Evolutionary conservation across 1,140 invertebrate species (phyloP).

Genomic region (Agraylea sexmaculata): DNA sequence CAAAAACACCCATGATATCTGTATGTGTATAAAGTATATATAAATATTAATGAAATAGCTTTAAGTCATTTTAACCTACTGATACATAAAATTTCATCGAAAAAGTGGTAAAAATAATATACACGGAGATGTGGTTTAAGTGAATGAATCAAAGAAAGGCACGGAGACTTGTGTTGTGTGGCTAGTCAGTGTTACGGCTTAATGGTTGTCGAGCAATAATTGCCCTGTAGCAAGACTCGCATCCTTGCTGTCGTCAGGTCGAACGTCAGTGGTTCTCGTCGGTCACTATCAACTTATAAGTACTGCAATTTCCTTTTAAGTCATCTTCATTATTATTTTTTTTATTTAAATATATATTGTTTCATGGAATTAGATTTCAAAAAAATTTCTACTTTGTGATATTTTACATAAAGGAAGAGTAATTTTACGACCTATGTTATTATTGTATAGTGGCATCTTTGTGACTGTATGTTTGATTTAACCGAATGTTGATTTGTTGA

Average conservation of each 20-base stretch:
- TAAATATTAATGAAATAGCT: constrained; percentile 21
- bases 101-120: constrained; percentile 12
- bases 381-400: constrained; percentile 20
- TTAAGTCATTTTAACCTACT: constrained; percentile 23
- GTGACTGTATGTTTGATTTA: constrained; percentile 18
- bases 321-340: constrained; percentile 13
- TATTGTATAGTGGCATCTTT: constrained; percentile 17
- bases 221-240: too few relatives aligned
- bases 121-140: constrained; percentile 2
- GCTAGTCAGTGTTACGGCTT: constrained; percentile 15
- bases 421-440: constrained; percentile 10
- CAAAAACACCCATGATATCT: constrained; percentile 12
- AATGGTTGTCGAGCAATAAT: constrained; percentile 11
- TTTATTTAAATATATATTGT: constrained; percentile 14
- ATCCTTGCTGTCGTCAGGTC: too few relatives aligned
- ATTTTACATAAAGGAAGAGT: constrained; percentile 18
- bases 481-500: constrained; percentile 14
- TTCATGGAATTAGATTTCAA: constrained; percentile 16
- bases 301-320: constrained; percentile 11
- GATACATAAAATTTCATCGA: constrained; percentile 22
- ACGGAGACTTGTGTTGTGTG: constrained; percentile 13
- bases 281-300: constrained; percentile 11
- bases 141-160: constrained; percentile 4
- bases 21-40: constrained; percentile 22
- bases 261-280: constrained; percentile 15